Percentiles rank a stretch among this genome's conserved stretches.
These are phyloP conservation scores for Ameiurus melas DNA, from an alignment of 2,113 vertebrate genomes.

Conservation along the genomic window DNA sequence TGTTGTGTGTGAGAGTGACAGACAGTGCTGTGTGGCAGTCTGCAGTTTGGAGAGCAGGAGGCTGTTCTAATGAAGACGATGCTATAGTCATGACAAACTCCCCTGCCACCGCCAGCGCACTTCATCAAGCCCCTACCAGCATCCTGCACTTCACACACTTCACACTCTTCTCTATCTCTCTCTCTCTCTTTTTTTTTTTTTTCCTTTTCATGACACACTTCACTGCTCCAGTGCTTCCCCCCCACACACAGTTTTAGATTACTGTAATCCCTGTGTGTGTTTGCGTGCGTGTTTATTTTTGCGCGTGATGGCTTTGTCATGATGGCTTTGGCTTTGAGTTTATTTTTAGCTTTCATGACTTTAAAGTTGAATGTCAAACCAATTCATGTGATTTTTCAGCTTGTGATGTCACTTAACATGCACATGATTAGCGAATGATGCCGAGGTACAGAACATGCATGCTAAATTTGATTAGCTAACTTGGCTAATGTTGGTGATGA, in stretches of 20 bases:
- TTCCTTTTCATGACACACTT: slow-evolving; percentile 3
- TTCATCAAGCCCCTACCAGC: slow-evolving; percentile 41
- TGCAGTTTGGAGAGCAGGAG: slow-evolving; percentile 42
- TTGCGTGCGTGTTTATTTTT: slow-evolving; percentile 23
- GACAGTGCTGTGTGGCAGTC: slow-evolving; percentile 39
- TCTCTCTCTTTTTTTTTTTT: too few relatives aligned
- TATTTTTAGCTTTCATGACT: slow-evolving; percentile 11
- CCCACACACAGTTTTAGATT: slow-evolving; percentile 28
- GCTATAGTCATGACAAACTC: slow-evolving; percentile 57
- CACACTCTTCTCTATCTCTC: neutral
- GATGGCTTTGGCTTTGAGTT: neutral
- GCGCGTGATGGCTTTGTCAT: neutral
- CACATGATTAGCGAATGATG: neutral
- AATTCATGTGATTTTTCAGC: neutral
- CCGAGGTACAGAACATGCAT: neutral
- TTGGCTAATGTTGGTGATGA: neutral
- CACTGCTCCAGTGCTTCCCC: slow-evolving; percentile 16
- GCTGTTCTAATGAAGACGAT: slow-evolving; percentile 53
- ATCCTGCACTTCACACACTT: slow-evolving; percentile 37
- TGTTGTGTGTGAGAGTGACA: slow-evolving; percentile 41
- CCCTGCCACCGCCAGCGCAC: slow-evolving; percentile 32
- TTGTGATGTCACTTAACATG: neutral
- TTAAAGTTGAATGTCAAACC: neutral
- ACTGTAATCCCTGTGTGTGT: slow-evolving; percentile 28
- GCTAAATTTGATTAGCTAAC: neutral